Evolutionary conservation across 2,888 invertebrate genomes (phyloP).

Genomic region (Mimachlamys varia): DNA sequence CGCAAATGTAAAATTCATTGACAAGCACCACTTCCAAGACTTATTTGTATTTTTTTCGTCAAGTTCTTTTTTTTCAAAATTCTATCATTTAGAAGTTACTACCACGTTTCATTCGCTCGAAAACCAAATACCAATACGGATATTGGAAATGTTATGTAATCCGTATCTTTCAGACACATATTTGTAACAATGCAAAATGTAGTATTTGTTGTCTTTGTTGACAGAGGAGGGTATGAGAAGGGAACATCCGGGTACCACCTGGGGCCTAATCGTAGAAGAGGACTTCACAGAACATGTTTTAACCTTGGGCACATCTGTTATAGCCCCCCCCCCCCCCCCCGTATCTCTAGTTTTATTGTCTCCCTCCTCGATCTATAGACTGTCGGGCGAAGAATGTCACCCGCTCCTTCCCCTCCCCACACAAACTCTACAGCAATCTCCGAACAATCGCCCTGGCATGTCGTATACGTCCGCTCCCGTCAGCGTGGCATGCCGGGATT

Average conservation of each 20-base stretch:
- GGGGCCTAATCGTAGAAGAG: not conserved
- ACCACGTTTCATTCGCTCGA: too few species aligned
- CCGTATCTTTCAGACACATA: too few species aligned
- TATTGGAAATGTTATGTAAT: too few species aligned
- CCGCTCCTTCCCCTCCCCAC: not conserved
- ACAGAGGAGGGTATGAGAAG: too few species aligned
- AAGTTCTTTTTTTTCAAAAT: too few species aligned
- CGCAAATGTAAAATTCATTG: not conserved
- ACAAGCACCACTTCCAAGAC: not conserved
- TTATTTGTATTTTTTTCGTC: not conserved
- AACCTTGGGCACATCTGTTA: not conserved
- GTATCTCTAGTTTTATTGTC: not conserved
- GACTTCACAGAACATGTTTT: not conserved
- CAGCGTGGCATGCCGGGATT: not conserved
- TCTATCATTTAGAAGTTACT: too few species aligned
- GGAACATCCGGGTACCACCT: too few species aligned
- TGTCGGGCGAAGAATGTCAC: not conserved
- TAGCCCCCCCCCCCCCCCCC: not conserved
- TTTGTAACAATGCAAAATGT: too few species aligned
- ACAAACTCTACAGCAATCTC: not conserved
- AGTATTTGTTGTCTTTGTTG: too few species aligned
- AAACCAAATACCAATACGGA: too few species aligned
- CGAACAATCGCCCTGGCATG: not conserved
- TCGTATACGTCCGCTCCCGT: not conserved
- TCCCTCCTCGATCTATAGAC: constrained; percentile 14